Evolutionary conservation across 2,113 vertebrate species (phyloP).

Genomic region (Verasper variegatus): DNA sequence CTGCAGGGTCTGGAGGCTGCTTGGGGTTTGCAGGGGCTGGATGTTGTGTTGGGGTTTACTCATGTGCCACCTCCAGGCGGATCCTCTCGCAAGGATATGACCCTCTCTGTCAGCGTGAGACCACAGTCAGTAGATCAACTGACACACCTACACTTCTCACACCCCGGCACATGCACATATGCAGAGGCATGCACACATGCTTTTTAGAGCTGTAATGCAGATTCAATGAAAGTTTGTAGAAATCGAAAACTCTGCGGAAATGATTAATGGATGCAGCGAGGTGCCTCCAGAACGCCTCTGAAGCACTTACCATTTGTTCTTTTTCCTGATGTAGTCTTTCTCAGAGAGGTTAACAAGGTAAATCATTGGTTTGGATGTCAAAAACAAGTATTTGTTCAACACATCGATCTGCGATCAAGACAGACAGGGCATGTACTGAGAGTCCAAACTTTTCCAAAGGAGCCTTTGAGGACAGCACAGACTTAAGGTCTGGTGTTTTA

Average conservation of each 20-base stretch:
- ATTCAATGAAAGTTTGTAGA: slow-evolving; percentile 42
- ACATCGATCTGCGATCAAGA: slow-evolving; percentile 90
- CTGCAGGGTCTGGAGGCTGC: slow-evolving; percentile 86
- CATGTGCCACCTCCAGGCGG: slow-evolving; percentile 70
- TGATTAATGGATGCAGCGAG: slow-evolving; percentile 49
- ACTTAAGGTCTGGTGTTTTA: slow-evolving; percentile 60
- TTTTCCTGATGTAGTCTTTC: slow-evolving; percentile 95
- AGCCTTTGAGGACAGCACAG: slow-evolving; percentile 69
- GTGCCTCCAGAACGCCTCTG: slow-evolving; percentile 20
- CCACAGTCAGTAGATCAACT: slow-evolving; percentile 47
- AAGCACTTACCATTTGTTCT: slow-evolving; percentile 96
- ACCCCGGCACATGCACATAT: slow-evolving; percentile 23
- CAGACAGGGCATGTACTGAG: slow-evolving; percentile 52
- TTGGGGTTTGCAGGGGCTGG: slow-evolving; percentile 78
- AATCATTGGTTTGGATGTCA: slow-evolving; percentile 98
- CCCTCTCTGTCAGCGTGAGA: slow-evolving; percentile 61
- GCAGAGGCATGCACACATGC: slow-evolving; percentile 1
- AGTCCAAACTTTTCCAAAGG: slow-evolving; percentile 58
- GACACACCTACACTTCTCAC: slow-evolving; percentile 26
- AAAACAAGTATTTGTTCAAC: slow-evolving; percentile 96
- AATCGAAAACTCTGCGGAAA: slow-evolving; percentile 43
- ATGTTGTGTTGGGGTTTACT: slow-evolving; percentile 68
- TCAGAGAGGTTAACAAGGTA: slow-evolving; percentile 98
- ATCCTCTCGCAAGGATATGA: slow-evolving; percentile 63
- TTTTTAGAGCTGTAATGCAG: slow-evolving; percentile 24